These are phyloP conservation scores for Puffinus mauretanicus DNA, from an alignment of 2,113 vertebrate species.

Conservation along the genomic window DNA sequence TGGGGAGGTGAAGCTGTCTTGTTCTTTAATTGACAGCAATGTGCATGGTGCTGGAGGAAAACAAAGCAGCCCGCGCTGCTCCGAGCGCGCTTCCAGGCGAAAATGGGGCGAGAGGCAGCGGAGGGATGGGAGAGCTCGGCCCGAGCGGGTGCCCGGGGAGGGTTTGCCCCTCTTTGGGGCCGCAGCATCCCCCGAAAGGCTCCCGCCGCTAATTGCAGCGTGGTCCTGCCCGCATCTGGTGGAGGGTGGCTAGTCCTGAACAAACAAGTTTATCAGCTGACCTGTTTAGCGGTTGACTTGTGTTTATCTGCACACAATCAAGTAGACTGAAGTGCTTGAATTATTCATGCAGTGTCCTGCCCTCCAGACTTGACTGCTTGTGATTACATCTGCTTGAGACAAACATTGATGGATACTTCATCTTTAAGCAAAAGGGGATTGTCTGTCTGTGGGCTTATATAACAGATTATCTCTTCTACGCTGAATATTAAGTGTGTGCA, in stretches of 20 bases:
- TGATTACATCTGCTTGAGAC: constrained; percentile 88
- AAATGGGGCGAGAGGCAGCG: neutral
- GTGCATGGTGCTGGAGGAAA: neutral
- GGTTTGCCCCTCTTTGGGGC: neutral
- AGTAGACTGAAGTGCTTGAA: constrained; percentile 84
- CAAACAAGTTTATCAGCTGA: constrained; percentile 90
- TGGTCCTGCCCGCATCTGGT: constrained; percentile 63
- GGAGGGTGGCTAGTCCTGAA: constrained; percentile 75
- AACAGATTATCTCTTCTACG: constrained; percentile 63
- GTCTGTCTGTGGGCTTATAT: constrained; percentile 70
- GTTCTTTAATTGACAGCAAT: neutral
- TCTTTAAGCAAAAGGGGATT: constrained; percentile 67
- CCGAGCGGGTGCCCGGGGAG: neutral
- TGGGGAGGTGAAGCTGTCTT: neutral
- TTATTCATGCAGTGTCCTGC: constrained; percentile 87
- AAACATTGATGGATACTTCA: constrained; percentile 80
- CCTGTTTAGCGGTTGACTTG: constrained; percentile 86
- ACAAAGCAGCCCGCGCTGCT: neutral
- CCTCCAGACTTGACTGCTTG: constrained; percentile 87
- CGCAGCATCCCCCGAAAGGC: constrained; percentile 7
- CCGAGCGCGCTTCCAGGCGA: neutral
- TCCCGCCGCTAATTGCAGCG: constrained; percentile 61
- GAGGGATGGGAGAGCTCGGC: neutral
- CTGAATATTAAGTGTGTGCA: constrained; percentile 55
- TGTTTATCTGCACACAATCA: constrained; percentile 87